phyloP scores from a whole-genome alignment of 2,113 vertebrate genomes.

The Fregetta grallaria region DNA sequence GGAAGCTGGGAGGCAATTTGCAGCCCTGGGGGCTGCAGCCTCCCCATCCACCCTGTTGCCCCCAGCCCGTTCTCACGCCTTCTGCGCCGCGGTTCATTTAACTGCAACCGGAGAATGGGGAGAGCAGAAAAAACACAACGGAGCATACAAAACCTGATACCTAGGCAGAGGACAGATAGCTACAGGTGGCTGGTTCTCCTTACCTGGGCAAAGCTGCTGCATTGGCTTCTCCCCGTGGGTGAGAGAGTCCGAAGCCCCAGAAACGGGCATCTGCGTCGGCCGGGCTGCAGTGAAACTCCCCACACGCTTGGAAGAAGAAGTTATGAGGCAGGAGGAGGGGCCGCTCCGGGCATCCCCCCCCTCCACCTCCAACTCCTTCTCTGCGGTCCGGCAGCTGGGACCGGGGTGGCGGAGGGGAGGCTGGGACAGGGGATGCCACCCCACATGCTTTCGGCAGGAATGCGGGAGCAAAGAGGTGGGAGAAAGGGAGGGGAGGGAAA shows the following conservation, averaged over 20 bases:
- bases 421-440: background rate
- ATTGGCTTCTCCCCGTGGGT: background rate
- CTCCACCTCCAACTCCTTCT: background rate
- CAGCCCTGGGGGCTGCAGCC: background rate
- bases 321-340: conserved; percentile 43
- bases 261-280: fast-evolving
- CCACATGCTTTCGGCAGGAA: background rate
- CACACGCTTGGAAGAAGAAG: background rate
- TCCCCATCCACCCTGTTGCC: background rate
- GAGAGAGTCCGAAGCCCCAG: background rate
- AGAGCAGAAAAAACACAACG: fast-evolving
- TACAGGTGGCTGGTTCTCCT: background rate
- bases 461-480: background rate
- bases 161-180: background rate
- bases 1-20: background rate
- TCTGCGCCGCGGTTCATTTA: fast-evolving
- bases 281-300: background rate
- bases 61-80: background rate
- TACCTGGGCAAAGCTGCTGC: background rate
- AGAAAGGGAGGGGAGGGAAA: background rate
- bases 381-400: background rate
- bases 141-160: background rate
- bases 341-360: background rate
- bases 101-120: background rate
- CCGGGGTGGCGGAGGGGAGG: background rate